These are phyloP conservation scores for Novumbra hubbsi DNA, from an alignment of 2,797 vertebrate genomes.

Conservation along the genomic window DNA sequence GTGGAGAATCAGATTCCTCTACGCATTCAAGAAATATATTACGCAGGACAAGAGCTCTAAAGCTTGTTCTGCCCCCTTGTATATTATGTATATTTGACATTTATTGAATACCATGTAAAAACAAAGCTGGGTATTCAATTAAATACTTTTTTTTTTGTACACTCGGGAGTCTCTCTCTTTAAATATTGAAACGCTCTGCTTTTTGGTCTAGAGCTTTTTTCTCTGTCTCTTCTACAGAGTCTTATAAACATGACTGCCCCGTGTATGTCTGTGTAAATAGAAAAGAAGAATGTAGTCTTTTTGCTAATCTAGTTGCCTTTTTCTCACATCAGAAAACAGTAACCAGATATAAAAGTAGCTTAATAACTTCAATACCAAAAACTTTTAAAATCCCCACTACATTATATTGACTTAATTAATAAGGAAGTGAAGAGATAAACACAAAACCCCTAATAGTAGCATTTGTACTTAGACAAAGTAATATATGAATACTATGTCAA, in stretches of 20 bases:
- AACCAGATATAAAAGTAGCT: no score
- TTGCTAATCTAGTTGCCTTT: no score
- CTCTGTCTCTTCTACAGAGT: no score
- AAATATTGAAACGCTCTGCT: background rate
- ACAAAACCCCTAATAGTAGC: background rate
- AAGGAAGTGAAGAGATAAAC: background rate
- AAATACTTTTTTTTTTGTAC: constrained; percentile 37
- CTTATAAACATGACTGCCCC: no score
- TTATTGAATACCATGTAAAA: constrained; percentile 36
- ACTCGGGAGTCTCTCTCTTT: background rate
- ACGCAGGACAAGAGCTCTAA: constrained; percentile 53
- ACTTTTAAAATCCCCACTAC: background rate
- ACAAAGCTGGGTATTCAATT: constrained; percentile 41
- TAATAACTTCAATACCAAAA: no score
- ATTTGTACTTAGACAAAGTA: background rate
- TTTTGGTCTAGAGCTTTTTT: background rate
- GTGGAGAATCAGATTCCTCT: constrained; percentile 63
- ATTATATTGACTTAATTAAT: background rate
- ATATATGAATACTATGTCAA: background rate
- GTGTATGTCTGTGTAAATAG: no score
- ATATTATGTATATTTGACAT: background rate
- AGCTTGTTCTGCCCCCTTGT: constrained; percentile 5
- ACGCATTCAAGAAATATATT: constrained; percentile 59
- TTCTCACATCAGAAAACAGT: no score
- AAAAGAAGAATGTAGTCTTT: no score